Evolutionary conservation across 2,113 vertebrate species (phyloP), one percentile per base, ranked within the genome.

Genomic region (Ellobius talpinus): DNA sequence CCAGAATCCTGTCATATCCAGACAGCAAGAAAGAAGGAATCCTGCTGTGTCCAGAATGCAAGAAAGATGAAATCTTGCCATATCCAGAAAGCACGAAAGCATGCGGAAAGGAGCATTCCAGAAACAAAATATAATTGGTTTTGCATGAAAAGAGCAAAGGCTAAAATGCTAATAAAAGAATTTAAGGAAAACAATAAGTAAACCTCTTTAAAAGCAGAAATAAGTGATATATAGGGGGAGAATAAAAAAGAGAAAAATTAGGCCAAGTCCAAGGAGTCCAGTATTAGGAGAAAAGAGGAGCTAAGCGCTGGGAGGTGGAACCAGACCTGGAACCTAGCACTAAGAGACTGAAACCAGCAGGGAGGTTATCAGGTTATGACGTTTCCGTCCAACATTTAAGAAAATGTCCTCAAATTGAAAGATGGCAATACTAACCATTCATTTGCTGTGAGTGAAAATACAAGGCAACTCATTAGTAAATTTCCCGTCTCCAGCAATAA

Each of bases 1-100:
- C 50, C 73, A 36, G 45, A 94, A 92, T 82, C 58, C 33, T 39
- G 45, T 14, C 45, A 5, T 12, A 19, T 68, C 24, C 19, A 47
- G n/a, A 72, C 91, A 93, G 84, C 16, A 58, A 76, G 58, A 72
- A 77, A 93, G 81, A 45, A 16, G 52, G n/a, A 92, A 92, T 82
- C 58, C 26, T 39, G 45, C 19, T 45, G 7, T 16, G 19, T 68
- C 24, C 19, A 47, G n/a, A 72, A 93, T 90, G 78, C 16, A 58
- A 76, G 58, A 72, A 77, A 93, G 81, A 45, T 84, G 42, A n/a
- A 96, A 92, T 87, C n/a, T 26, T 39, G 45, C 17, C 52, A 10
- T 12, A 29, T 68, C 31, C 19, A 47, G n/a, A 72, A 93, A 94
- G 73, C 9, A 61, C 82, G 50, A 87, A 96, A 92, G 55, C 5